phyloP scores from a whole-genome alignment of 1,140 invertebrate genomes.

The Orchestia grillus region DNA sequence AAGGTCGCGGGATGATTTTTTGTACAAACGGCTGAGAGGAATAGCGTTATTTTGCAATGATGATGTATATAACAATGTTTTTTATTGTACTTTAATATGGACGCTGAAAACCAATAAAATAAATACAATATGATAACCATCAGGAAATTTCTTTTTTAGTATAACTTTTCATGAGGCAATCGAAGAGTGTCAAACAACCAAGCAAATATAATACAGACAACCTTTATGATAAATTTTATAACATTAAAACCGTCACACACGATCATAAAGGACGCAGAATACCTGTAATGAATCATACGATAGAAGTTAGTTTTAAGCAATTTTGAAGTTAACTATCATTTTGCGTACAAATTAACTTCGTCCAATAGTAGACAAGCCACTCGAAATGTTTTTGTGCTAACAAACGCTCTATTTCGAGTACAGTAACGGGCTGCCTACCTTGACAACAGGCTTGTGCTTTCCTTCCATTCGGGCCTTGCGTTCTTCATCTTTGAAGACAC shows the following conservation, averaged over 20 bases:
- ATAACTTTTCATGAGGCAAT: neutral
- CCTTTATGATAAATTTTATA: no score
- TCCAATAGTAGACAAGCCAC: no score
- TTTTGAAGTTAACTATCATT: no score
- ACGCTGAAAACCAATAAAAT: neutral
- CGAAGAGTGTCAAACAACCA: neutral
- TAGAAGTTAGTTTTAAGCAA: no score
- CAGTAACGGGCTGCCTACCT: neutral
- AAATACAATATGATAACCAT: no score
- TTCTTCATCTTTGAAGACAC: constrained; percentile 69
- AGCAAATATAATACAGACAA: no score
- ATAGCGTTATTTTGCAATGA: neutral
- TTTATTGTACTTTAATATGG: neutral
- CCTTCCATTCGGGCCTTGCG: constrained; percentile 61
- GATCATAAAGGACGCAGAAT: no score
- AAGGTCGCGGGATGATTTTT: neutral
- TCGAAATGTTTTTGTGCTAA: no score
- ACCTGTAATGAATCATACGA: no score
- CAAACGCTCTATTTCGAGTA: no score
- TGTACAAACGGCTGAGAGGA: neutral
- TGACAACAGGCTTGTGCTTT: constrained; percentile 60
- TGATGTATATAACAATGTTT: neutral
- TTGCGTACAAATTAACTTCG: no score
- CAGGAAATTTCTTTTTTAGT: neutral
- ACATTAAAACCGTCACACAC: no score